These are phyloP conservation scores for Ypsolopha sequella DNA, from an alignment of 2,888 invertebrate genomes.

Conservation along the genomic window DNA sequence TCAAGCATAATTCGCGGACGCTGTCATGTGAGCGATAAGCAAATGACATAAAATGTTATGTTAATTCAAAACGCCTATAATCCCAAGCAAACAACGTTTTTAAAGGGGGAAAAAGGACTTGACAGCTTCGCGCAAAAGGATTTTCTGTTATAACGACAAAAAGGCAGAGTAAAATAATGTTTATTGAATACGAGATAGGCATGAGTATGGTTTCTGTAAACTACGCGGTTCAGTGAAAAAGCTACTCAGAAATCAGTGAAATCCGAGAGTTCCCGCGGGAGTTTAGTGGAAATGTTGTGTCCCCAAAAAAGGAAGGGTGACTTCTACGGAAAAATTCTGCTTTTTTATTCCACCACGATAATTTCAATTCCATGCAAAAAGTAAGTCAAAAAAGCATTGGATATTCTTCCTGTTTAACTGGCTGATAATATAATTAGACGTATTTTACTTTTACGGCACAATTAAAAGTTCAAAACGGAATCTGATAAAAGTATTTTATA, in stretches of 20 bases:
- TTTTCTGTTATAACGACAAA: slow-evolving; percentile 10
- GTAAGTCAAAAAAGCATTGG: neutral
- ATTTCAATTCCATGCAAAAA: no score
- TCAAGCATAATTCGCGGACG: slow-evolving; percentile 58
- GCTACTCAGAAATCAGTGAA: neutral
- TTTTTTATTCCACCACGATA: no score
- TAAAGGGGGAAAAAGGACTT: slow-evolving; percentile 1
- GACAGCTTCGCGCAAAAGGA: neutral
- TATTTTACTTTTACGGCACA: slow-evolving; percentile 1
- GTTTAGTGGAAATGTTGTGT: no score
- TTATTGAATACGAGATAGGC: no score
- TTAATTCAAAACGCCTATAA: slow-evolving; percentile 59
- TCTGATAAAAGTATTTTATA: slow-evolving; percentile 50
- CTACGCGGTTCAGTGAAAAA: neutral
- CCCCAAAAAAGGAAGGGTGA: no score
- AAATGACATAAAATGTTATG: slow-evolving; percentile 68
- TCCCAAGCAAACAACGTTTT: slow-evolving; percentile 41
- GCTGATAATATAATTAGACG: neutral
- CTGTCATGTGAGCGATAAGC: slow-evolving; percentile 65
- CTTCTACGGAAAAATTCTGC: neutral
- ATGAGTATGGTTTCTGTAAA: no score
- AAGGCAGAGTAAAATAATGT: slow-evolving; percentile 22
- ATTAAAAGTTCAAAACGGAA: slow-evolving; percentile 11
- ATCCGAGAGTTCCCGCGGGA: no score
- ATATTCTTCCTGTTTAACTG: neutral